Evolutionary conservation across 2,888 invertebrate species (phyloP).

Genomic region (Belgica antarctica): DNA sequence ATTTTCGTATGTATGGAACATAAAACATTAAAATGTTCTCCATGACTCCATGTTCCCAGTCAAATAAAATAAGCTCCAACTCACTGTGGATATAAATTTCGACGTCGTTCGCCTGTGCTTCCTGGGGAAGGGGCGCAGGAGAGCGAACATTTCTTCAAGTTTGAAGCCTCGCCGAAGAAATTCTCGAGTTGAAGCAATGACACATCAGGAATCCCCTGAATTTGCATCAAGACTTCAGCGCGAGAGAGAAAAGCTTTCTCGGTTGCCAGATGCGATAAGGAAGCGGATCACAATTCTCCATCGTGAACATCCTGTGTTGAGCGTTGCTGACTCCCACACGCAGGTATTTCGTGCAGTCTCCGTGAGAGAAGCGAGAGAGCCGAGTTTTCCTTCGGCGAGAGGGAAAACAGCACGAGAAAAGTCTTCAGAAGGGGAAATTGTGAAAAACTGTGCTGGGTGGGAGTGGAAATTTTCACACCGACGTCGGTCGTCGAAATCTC

Average conservation of each 20-base stretch:
- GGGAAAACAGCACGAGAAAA: background rate
- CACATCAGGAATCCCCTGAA: background rate
- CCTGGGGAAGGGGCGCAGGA: background rate
- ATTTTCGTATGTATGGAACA: slow-evolving; percentile 7
- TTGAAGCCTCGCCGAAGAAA: slow-evolving; percentile 10
- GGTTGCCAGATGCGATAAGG: slow-evolving; percentile 5
- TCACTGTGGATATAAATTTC: slow-evolving; percentile 18
- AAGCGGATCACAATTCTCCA: background rate
- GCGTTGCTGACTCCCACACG: background rate
- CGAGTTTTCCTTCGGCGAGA: background rate
- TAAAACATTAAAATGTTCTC: slow-evolving; percentile 24
- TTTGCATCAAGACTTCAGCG: background rate
- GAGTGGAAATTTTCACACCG: background rate
- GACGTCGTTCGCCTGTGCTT: background rate
- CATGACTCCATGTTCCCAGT: slow-evolving; percentile 26
- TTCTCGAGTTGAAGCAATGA: slow-evolving; percentile 29
- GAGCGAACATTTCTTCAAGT: too few species aligned
- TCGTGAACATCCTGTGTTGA: slow-evolving; percentile 11
- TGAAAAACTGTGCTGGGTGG: background rate
- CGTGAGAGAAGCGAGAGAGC: slow-evolving; percentile 19
- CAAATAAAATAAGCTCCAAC: slow-evolving; percentile 22
- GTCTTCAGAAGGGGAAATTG: slow-evolving; percentile 6
- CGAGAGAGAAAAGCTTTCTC: background rate
- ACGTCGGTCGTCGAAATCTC: slow-evolving; percentile 20
- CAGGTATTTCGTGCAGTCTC: slow-evolving; percentile 19